phyloP scores from a whole-genome alignment of 1,140 invertebrate genomes.

The Oryctes rhinoceros region DNA sequence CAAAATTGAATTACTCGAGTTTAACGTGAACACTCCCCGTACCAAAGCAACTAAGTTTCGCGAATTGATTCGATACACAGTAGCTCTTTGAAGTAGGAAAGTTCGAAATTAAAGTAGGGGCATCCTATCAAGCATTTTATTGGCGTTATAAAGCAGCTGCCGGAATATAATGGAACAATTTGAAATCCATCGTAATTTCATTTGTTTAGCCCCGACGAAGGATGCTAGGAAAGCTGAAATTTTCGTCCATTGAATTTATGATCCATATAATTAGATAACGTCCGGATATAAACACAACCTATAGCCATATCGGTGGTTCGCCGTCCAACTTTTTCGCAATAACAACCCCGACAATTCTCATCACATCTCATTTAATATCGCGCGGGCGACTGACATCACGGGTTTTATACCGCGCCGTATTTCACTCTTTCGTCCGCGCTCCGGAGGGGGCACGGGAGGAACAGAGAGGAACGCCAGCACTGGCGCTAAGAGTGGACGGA shows the following conservation, averaged over 20 bases:
- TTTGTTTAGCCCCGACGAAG: neutral
- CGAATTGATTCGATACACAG: no score
- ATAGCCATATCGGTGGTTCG: conserved; percentile 10
- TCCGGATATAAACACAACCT: conserved; percentile 40
- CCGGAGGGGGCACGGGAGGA: neutral
- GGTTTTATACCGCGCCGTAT: conserved; percentile 30
- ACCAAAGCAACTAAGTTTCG: no score
- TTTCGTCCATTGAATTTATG: conserved; percentile 22
- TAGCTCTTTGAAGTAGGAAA: no score
- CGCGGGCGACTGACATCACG: conserved; percentile 32
- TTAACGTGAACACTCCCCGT: no score
- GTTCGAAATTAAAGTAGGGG: no score
- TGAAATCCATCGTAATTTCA: neutral
- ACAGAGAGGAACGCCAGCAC: no score
- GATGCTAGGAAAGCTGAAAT: neutral
- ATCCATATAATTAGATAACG: conserved; percentile 41
- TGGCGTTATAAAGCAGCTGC: neutral
- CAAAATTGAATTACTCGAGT: no score
- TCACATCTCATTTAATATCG: conserved; percentile 41
- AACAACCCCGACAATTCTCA: conserved; percentile 36
- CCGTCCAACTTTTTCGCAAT: conserved; percentile 32
- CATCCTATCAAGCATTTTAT: neutral
- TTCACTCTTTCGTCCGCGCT: conserved; percentile 24
- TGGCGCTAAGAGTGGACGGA: conserved; percentile 22
- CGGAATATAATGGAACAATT: neutral